These are phyloP conservation scores for Caenorhabditis auriculariae DNA, from an alignment of 2,888 invertebrate genomes.

Conservation along the genomic window DNA sequence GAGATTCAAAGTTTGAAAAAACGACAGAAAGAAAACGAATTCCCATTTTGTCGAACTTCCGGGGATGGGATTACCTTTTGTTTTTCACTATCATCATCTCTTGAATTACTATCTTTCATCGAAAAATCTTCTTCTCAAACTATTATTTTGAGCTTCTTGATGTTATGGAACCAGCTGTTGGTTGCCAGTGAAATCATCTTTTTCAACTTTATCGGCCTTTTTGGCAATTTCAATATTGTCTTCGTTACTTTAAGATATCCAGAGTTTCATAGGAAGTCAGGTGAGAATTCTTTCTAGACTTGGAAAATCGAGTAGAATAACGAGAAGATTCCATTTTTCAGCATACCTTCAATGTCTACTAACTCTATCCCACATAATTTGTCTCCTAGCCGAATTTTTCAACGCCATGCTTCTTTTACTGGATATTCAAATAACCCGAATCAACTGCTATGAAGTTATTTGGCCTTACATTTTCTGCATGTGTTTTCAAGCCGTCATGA, in stretches of 20 bases:
- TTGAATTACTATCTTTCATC: too few relatives aligned
- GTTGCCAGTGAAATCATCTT: conserved; percentile 12
- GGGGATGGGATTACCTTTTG: too few relatives aligned
- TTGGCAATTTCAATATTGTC: conserved; percentile 14
- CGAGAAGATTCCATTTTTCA: conserved; percentile 1
- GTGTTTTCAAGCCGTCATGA: conserved; percentile 17
- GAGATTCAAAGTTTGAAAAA: too few relatives aligned
- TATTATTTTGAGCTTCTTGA: too few relatives aligned
- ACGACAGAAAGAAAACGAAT: too few relatives aligned
- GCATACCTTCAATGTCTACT: conserved; percentile 16
- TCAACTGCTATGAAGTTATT: conserved; percentile 15
- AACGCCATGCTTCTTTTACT: conserved; percentile 10
- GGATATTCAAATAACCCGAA: conserved; percentile 9
- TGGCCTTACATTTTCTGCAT: conserved; percentile 17
- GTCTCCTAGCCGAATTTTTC: conserved; percentile 9
- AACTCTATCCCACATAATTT: conserved; percentile 12
- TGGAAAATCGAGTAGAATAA: background rate
- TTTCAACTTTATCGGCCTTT: conserved; percentile 14
- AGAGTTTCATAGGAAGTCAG: conserved; percentile 10
- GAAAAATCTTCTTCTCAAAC: too few relatives aligned
- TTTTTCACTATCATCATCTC: too few relatives aligned
- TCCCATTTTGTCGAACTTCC: too few relatives aligned
- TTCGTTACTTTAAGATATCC: conserved; percentile 4
- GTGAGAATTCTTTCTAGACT: conserved; percentile 8
- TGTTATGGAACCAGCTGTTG: conserved; percentile 16